phyloP scores from a whole-genome alignment of 2,113 vertebrate genomes.

The Tachysurus fulvidraco region DNA sequence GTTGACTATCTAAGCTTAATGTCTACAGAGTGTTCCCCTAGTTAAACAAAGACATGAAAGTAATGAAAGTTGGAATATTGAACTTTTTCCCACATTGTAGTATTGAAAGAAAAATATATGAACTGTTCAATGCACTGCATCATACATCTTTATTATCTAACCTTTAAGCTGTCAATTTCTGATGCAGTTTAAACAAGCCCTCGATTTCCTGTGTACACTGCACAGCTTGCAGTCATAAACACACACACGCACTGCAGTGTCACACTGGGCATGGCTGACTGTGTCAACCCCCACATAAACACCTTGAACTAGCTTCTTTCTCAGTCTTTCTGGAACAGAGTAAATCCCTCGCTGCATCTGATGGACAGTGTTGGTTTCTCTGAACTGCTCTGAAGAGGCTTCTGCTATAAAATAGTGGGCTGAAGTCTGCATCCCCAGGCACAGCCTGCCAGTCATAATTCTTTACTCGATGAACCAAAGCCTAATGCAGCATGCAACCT shows the following conservation, averaged over 20 bases:
- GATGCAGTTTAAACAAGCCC: conserved; percentile 29
- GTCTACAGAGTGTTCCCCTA: neutral
- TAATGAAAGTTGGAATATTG: neutral
- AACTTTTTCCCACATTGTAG: neutral
- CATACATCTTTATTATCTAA: conserved; percentile 6
- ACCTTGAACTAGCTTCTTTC: neutral
- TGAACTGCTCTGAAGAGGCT: conserved; percentile 42
- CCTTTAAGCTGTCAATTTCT: conserved; percentile 7
- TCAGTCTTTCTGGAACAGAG: conserved; percentile 1
- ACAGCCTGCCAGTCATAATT: conserved; percentile 49
- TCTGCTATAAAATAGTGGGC: conserved; percentile 44
- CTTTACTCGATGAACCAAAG: conserved; percentile 35
- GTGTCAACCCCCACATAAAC: neutral
- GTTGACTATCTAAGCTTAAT: neutral
- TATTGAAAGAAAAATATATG: neutral
- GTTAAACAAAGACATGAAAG: neutral
- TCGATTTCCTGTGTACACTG: conserved; percentile 9
- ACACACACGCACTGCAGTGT: conserved; percentile 33
- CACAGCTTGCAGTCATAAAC: conserved; percentile 24
- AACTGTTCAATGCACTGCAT: neutral
- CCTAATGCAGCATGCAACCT: conserved; percentile 35
- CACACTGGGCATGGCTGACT: conserved; percentile 17
- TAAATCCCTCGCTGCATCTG: conserved; percentile 35
- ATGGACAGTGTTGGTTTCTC: conserved; percentile 50
- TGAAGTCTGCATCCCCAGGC: conserved; percentile 55